phyloP scores from a whole-genome alignment of 2,888 invertebrate species.

The Steromphala cineraria region DNA sequence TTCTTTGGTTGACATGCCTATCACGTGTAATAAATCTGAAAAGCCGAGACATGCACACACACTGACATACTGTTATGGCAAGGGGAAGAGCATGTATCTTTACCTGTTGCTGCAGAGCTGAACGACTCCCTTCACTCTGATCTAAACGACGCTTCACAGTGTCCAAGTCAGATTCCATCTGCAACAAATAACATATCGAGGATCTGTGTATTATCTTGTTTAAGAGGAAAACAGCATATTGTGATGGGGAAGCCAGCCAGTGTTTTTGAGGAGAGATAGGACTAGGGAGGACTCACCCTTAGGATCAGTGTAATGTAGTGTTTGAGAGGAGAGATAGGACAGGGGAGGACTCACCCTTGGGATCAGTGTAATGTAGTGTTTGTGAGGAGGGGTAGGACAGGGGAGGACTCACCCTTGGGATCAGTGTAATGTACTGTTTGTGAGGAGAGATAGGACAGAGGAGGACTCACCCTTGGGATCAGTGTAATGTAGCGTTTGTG shows the following conservation, averaged over 20 bases:
- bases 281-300: constrained; percentile 44
- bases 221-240: too few species aligned
- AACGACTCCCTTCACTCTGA: constrained; percentile 67
- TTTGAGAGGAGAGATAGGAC: too few species aligned
- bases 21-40: too few species aligned
- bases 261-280: constrained; percentile 45
- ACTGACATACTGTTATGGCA: too few species aligned
- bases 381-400: too few species aligned
- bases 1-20: too few species aligned
- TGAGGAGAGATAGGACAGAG: too few species aligned
- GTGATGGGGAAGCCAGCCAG: constrained; percentile 48
- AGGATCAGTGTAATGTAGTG: constrained; percentile 46
- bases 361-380: constrained; percentile 38
- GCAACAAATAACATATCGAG: constrained; percentile 15
- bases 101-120: constrained; percentile 65
- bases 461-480: constrained; percentile 55
- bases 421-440: constrained; percentile 34
- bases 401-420: constrained; percentile 53
- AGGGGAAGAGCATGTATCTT: background rate
- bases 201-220: too few species aligned
- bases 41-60: background rate
- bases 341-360: constrained; percentile 50
- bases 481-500: constrained; percentile 31
- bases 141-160: constrained; percentile 65
- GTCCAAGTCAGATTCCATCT: constrained; percentile 67